These are phyloP conservation scores for Cheracebus regulus DNA, from an alignment of 2,797 vertebrate genomes.

Conservation along the genomic window DNA sequence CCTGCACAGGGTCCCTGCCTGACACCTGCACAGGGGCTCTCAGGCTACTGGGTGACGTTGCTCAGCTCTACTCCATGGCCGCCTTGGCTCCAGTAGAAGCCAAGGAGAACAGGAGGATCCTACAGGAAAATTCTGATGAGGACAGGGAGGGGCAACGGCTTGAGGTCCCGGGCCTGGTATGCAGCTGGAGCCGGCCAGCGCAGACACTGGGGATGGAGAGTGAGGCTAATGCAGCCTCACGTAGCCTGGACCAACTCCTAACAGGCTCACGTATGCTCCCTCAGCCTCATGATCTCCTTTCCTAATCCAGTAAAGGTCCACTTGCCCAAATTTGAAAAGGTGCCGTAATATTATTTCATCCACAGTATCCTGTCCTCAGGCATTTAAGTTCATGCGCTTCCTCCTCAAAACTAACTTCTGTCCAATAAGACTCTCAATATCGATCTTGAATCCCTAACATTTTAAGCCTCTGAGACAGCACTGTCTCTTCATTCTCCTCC, in stretches of 20 bases:
- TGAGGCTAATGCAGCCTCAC: background rate
- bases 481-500: background rate
- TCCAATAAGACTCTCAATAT: background rate
- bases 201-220: background rate
- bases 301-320: constrained; percentile 24
- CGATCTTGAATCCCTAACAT: background rate
- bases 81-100: background rate
- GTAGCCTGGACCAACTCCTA: background rate
- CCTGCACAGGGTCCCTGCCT: no score
- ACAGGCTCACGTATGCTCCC: background rate
- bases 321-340: constrained; percentile 33
- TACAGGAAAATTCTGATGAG: background rate
- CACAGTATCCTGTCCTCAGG: background rate
- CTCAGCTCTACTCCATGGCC: background rate
- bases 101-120: background rate
- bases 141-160: background rate
- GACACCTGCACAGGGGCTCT: background rate
- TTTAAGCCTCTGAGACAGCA: background rate
- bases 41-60: no score
- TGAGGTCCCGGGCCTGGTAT: background rate
- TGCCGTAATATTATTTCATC: background rate
- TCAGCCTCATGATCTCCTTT: background rate
- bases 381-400: background rate
- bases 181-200: background rate
- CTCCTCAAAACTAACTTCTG: constrained; percentile 16